A percentile compares a stretch with the other conserved stretches of the same genome.
Conservation (phyloP, 2,797 vertebrate genomes). For the Poecilia gillii region DNA sequence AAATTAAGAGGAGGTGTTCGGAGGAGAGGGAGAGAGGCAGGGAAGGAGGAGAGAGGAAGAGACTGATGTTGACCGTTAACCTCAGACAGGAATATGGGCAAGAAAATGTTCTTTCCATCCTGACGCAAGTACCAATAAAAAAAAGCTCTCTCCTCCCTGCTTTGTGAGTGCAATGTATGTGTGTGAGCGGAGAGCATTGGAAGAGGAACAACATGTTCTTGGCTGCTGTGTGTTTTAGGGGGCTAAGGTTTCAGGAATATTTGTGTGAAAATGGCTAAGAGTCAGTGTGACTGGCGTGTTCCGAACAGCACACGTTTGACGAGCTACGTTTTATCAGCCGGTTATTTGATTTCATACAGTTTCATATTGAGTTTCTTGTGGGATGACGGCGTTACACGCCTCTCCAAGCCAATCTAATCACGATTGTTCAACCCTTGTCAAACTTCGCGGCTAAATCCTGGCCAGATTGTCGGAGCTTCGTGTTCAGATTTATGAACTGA, state of each 20-base stretch:
- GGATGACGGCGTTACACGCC: not conserved
- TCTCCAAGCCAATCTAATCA: not conserved
- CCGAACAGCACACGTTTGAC: not conserved
- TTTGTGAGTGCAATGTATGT: slow-evolving; percentile 19
- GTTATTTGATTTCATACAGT: not conserved
- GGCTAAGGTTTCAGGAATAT: slow-evolving; percentile 20
- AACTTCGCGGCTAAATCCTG: not conserved
- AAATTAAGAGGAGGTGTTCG: slow-evolving; percentile 35
- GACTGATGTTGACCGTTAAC: slow-evolving; percentile 72
- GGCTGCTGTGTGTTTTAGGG: slow-evolving; percentile 21
- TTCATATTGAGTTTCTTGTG: slow-evolving; percentile 1
- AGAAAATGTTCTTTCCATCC: slow-evolving; percentile 77
- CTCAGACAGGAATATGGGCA: slow-evolving; percentile 76
- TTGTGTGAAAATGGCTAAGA: slow-evolving; percentile 25
- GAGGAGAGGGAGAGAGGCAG: not conserved
- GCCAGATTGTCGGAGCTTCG: not conserved
- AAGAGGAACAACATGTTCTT: slow-evolving; percentile 73
- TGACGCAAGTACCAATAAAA: slow-evolving; percentile 76
- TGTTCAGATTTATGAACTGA: not conserved
- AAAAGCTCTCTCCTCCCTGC: slow-evolving; percentile 54
- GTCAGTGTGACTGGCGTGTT: not conserved
- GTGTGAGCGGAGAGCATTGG: slow-evolving; percentile 36
- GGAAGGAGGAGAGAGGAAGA: slow-evolving; percentile 34
- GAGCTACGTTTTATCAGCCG: not conserved
- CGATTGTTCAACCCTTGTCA: not conserved